Evolutionary conservation across 2,113 vertebrate species (phyloP).

Genomic region (Pomatostomus ruficeps): DNA sequence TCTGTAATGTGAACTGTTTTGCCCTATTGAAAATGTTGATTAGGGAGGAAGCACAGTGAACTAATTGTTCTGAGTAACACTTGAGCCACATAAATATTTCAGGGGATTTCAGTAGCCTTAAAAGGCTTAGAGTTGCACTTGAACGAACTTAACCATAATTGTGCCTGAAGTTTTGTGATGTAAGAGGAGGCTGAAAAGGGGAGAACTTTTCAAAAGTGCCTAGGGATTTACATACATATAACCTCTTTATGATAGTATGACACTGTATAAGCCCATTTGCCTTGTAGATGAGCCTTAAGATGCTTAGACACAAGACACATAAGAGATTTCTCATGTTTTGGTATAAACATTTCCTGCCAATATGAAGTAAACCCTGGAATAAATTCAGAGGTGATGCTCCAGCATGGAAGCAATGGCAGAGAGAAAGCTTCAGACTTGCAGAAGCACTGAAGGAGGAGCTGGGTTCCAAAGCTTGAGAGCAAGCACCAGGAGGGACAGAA

Average conservation of each 20-base stretch:
- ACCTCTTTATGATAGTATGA: not conserved
- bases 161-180: not conserved
- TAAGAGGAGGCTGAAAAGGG: not conserved
- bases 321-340: not conserved
- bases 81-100: slow-evolving; percentile 36
- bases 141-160: not conserved
- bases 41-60: not conserved
- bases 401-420: not conserved
- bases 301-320: not conserved
- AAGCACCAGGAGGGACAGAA: not conserved
- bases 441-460: not conserved
- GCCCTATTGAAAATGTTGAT: not conserved
- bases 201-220: not conserved
- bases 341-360: not conserved
- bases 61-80: slow-evolving; percentile 11
- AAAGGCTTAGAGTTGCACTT: slow-evolving; percentile 1
- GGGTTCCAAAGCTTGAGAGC: not conserved
- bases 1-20: not conserved
- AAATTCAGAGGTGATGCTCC: not conserved
- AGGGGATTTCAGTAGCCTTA: slow-evolving; percentile 15
- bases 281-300: not conserved
- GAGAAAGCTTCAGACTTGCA: not conserved
- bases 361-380: not conserved
- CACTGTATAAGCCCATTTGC: not conserved
- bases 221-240: not conserved